Conservation (phyloP, 2,797 vertebrate species). For the Ceyx erithaca region DNA sequence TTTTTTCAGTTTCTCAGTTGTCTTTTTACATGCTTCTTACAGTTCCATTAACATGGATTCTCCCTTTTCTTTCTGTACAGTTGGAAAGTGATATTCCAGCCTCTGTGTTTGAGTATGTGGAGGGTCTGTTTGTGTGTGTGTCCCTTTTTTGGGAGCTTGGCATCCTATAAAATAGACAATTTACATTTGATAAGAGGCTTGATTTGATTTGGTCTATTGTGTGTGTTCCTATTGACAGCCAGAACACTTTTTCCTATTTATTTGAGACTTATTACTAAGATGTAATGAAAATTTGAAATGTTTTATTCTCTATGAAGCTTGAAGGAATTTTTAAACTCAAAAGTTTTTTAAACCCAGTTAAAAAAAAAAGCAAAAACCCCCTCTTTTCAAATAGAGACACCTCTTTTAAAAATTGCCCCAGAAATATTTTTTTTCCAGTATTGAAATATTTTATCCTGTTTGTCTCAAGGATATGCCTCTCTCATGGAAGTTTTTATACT, state of each 20-base stretch:
- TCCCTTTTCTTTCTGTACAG: neutral
- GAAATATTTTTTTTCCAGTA: neutral
- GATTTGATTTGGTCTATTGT: neutral
- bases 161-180: neutral
- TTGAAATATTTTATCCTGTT: neutral
- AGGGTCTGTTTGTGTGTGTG: too few relatives aligned
- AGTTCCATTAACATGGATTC: neutral
- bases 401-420: neutral
- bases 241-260: neutral
- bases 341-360: neutral
- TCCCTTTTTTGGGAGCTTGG: neutral
- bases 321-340: neutral
- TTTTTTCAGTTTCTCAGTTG: neutral
- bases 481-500: neutral
- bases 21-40: neutral
- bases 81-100: neutral
- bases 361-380: neutral
- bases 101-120: fast-evolving
- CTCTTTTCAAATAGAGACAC: neutral
- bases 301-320: neutral
- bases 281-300: neutral
- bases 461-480: neutral
- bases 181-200: neutral
- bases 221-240: neutral
- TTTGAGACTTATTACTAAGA: neutral